Percentiles rank a stretch among this genome's conserved stretches.
Conservation (phyloP, 2,797 vertebrate genomes). For the Dryobates pubescens region DNA sequence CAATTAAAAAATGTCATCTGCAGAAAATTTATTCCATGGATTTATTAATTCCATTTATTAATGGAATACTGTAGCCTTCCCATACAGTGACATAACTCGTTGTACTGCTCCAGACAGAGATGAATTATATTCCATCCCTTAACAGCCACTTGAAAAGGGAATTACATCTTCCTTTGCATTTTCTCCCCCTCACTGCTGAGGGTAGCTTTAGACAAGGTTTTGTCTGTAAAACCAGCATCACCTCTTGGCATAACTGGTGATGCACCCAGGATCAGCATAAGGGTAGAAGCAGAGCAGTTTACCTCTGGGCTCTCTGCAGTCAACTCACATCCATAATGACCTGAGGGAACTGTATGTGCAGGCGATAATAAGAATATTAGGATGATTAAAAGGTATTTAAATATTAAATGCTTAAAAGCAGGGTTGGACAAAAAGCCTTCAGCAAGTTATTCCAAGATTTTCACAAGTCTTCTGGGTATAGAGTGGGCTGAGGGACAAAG, state of each 20-base stretch:
- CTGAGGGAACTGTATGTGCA: neutral
- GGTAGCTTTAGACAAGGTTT: neutral
- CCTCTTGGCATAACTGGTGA: neutral
- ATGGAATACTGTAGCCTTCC: slow-evolving; percentile 50
- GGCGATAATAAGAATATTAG: slow-evolving; percentile 48
- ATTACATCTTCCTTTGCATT: neutral
- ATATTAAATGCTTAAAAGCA: slow-evolving; percentile 15
- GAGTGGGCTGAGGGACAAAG: neutral
- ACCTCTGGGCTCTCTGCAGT: accelerated
- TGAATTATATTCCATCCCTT: neutral
- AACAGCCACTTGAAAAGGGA: neutral
- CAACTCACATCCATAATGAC: accelerated
- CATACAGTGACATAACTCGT: slow-evolving; percentile 17
- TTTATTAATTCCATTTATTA: neutral
- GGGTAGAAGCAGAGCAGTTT: neutral
- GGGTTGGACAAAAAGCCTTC: neutral
- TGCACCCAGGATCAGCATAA: neutral
- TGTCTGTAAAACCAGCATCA: neutral
- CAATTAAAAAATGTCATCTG: slow-evolving; percentile 70
- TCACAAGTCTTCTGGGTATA: neutral
- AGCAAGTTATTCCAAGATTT: neutral
- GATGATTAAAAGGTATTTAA: slow-evolving; percentile 71
- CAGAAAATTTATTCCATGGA: slow-evolving; percentile 63
- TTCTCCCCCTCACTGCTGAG: neutral
- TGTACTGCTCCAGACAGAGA: slow-evolving; percentile 5